Conservation (phyloP, 2,113 vertebrate genomes). For the Peromyscus polionotus region DNA sequence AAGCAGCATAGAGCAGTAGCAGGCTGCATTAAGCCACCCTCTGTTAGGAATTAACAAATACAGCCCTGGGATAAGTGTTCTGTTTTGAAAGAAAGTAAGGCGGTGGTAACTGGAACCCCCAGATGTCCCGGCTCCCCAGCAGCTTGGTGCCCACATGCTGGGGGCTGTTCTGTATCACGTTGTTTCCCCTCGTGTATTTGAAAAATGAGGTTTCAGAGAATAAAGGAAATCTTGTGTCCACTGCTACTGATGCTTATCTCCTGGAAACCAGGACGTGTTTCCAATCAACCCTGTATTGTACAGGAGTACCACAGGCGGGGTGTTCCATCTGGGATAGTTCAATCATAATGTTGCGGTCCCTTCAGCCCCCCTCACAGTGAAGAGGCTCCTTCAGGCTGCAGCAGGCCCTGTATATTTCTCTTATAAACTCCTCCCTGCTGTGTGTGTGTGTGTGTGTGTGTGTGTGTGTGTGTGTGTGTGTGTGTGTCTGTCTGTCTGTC, state of each 20-base stretch:
- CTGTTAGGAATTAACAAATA: neutral
- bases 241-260: neutral
- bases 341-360: neutral
- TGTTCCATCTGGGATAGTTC: neutral
- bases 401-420: neutral
- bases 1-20: neutral
- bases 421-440: neutral
- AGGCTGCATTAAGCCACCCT: neutral
- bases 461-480: neutral
- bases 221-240: neutral
- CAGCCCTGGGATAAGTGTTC: neutral
- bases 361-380: neutral
- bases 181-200: neutral
- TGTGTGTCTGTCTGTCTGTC: too few species aligned
- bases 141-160: neutral
- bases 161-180: neutral
- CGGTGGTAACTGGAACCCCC: neutral
- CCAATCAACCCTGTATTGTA: neutral
- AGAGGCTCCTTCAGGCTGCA: neutral
- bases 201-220: constrained; percentile 55
- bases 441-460: too few species aligned
- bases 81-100: constrained; percentile 34
- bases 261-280: constrained; percentile 26
- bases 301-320: neutral
- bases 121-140: neutral